Base-by-base conservation (phyloP, 2,113 vertebrate species). In the Trogon surrucura region DNA sequence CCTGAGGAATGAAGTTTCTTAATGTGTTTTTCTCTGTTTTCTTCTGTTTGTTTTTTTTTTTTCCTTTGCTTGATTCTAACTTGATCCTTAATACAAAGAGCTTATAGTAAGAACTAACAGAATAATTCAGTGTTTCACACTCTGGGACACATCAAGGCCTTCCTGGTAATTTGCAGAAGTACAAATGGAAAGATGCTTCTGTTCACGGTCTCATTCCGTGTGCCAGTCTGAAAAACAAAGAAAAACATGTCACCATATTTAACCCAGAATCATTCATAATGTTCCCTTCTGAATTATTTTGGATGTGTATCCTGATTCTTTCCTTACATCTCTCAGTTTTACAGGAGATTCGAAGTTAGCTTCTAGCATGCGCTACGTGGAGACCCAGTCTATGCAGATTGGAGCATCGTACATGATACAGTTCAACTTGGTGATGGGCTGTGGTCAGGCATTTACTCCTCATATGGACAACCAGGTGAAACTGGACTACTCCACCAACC, bases 341-440 rank as follows among this genome's bases (percentile, higher is more conserved):
- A 98, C 98, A 57, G 98, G 98, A 62, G 99, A 99, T 96, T 99
- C 98, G 27, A 99, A 98, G 92, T 98, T 98, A 41, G 98, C 98
- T 54, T 99, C 99, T 10, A 99, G 99, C 60, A 99, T 99, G 96
- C 99, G 99, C 71, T 99, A 99, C 13, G 99, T 99, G 88, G 99
- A 99, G 97, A 99, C 99, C 18, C 99, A 99, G 80, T 99, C 99
- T 8, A 99, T 99, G 99, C 99, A 99, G 96, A 99, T 99, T 4
- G 99, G 99, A 50, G 99, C 99, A 2, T 99, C 99, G 0, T 99
- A 99, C 61, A 99, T 99, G 98, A 98, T 99, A 89, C 99, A 99
- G 97, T 99, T 99, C 97, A 99, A 99, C 70, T 80, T 99, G 97
- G 99, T 99, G 65, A 99, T 99, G 99, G 99, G 99, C 82, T 99